Percentiles rank a stretch among this genome's conserved stretches.
phyloP scores from a whole-genome alignment of 2,888 invertebrate genomes.

The Drosophila pseudotakahashii region DNA sequence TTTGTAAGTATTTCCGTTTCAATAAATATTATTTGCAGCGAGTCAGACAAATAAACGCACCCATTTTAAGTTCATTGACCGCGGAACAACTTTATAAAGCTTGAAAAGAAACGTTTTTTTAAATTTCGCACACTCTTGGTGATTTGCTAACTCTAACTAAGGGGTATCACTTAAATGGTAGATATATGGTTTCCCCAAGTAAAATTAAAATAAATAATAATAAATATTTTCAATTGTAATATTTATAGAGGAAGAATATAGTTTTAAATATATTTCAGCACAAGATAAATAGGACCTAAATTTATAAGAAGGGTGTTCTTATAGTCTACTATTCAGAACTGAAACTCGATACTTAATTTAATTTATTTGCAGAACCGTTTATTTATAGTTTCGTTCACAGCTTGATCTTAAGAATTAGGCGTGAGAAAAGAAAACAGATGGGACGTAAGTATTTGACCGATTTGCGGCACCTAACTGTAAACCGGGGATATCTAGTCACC shows the following conservation, averaged over 20 bases:
- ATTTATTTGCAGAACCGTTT: slow-evolving; percentile 30
- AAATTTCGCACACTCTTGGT: slow-evolving; percentile 10
- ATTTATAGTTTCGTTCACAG: slow-evolving; percentile 44
- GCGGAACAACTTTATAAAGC: not conserved
- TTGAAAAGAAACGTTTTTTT: not conserved
- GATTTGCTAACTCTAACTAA: not conserved
- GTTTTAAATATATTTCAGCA: not conserved
- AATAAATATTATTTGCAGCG: not conserved
- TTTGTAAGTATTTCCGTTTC: slow-evolving; percentile 6
- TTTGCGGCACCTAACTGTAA: slow-evolving; percentile 19
- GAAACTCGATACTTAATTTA: not conserved
- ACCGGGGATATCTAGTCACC: slow-evolving; percentile 21
- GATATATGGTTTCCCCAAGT: not conserved
- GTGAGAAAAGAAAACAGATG: slow-evolving; percentile 53
- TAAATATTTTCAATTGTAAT: too few relatives aligned
- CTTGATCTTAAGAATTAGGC: slow-evolving; percentile 26
- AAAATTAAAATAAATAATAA: not conserved
- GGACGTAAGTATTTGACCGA: not conserved
- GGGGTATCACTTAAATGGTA: not conserved
- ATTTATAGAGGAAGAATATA: too few relatives aligned
- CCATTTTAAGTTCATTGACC: slow-evolving; percentile 30
- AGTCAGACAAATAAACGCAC: slow-evolving; percentile 4
- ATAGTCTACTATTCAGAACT: not conserved
- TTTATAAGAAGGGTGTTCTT: not conserved
- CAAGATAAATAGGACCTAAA: not conserved